Evolutionary conservation across 2,797 vertebrate genomes (phyloP), one percentile per base, ranked within the genome.

Genomic region (Hirundo rustica): DNA sequence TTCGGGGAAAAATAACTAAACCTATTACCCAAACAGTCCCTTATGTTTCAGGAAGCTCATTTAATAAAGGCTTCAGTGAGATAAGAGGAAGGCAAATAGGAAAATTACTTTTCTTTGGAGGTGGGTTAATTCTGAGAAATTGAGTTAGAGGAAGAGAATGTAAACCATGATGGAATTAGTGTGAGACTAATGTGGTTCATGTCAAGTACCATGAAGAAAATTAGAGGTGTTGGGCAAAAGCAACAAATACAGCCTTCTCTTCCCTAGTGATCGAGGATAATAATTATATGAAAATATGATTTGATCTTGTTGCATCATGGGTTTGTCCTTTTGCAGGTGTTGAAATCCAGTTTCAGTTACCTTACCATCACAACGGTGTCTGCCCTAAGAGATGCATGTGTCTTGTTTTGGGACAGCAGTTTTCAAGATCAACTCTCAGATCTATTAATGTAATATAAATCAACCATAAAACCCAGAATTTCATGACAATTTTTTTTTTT

Each of bases 181-280:
- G 76, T 71, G 67, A 75, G 84, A 88, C 29, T 95, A 91, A 94
- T 87, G 60, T 55, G 75, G 72, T 88, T 92, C 83, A 84, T 3
- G 61, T 94, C 96, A 96, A 84, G 45, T 85, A 72, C 27, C 40
- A 95, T 88, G 91, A 95, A 92, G 93, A 91, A 95, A 95, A 95
- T 96, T 75, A 75, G 73, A 94, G n/a, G 10, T 95, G 64, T 64
- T 95, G 73, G 86, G 57, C 36, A 67, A 91, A 91, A 96, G 47
- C 32, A 95, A 85, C 61, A 93, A 55, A 40, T 50, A 84, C 30
- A 25, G n/a, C 45, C 36, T 70, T 61, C 30, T 32, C 8, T 85
- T 81, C 25, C 32, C 11, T 61, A 54, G 32, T 8, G 11, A 72
- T 82, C 1, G 2, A 38, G 29, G 44, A 42, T 16, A 79, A 87